Conservation (phyloP, 2,113 vertebrate genomes). For the Rhinoderma darwinii region DNA sequence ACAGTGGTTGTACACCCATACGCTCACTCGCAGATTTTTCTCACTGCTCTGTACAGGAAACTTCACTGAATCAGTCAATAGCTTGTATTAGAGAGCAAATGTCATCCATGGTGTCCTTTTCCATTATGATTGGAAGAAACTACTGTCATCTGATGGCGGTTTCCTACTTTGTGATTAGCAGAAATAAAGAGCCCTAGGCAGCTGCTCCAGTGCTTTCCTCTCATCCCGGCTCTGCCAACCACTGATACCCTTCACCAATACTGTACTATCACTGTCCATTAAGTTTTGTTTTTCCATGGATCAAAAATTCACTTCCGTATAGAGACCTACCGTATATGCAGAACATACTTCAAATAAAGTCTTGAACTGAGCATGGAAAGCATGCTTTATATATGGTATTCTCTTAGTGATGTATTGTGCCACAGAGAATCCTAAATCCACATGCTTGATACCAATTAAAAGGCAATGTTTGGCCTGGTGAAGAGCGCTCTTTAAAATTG, state of each 20-base stretch:
- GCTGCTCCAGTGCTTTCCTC: not conserved
- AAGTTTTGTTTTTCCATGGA: not conserved
- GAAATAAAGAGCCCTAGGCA: not conserved
- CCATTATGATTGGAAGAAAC: too few species aligned
- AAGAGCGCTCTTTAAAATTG: not conserved
- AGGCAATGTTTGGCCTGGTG: not conserved
- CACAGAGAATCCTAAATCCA: not conserved
- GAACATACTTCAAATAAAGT: not conserved
- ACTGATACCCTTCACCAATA: not conserved
- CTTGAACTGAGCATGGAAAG: not conserved
- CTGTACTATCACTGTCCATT: not conserved
- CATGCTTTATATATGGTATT: not conserved
- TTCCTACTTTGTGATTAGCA: not conserved
- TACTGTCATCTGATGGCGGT: too few species aligned
- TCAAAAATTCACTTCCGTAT: not conserved
- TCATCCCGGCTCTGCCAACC: not conserved
- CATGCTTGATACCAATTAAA: not conserved
- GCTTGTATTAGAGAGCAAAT: too few species aligned
- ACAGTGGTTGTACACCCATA: too few species aligned
- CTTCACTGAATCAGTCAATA: too few species aligned
- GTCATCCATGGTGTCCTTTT: too few species aligned
- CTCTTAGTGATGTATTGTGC: not conserved
- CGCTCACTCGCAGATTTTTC: too few species aligned
- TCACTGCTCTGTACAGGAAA: too few species aligned
- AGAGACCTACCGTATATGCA: not conserved